A percentile compares a stretch with the other conserved stretches of the same genome.
These are phyloP conservation scores for Mycalesis mineus DNA, from an alignment of 2,888 invertebrate genomes.

Conservation along the genomic window DNA sequence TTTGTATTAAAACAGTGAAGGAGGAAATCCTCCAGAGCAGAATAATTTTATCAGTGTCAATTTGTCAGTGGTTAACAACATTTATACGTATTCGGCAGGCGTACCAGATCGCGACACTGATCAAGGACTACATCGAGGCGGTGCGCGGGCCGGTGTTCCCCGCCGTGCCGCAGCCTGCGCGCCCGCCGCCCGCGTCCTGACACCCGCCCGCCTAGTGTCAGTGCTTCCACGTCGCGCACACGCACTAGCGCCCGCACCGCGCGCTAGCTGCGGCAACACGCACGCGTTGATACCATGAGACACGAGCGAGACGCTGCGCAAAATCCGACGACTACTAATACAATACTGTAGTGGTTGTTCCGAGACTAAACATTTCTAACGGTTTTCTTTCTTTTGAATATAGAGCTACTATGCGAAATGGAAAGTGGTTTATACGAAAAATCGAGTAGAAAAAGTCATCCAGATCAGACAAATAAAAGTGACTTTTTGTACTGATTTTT, in stretches of 20 bases:
- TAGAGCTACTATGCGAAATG: too few relatives aligned
- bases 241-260: slow-evolving; percentile 4
- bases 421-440: too few relatives aligned
- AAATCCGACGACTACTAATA: background rate
- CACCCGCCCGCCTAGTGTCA: slow-evolving; percentile 74
- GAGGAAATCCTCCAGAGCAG: too few relatives aligned
- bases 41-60: too few relatives aligned
- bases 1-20: too few relatives aligned
- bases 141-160: slow-evolving; percentile 73
- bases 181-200: slow-evolving; percentile 53
- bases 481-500: too few relatives aligned
- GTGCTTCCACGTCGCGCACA: slow-evolving; percentile 74
- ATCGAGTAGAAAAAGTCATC: too few relatives aligned
- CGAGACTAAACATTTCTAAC: too few relatives aligned
- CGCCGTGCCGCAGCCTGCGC: slow-evolving; percentile 48
- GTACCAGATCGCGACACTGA: slow-evolving; percentile 94
- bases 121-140: slow-evolving; percentile 87
- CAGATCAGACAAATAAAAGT: too few relatives aligned
- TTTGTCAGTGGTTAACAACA: background rate
- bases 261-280: slow-evolving; percentile 4
- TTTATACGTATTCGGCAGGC: slow-evolving; percentile 76
- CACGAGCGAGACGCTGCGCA: background rate
- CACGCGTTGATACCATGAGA: background rate
- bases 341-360: too few relatives aligned
- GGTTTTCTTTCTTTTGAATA: too few relatives aligned